Base-by-base conservation (phyloP, 2,797 vertebrate genomes). In the Malurus splendens region DNA sequence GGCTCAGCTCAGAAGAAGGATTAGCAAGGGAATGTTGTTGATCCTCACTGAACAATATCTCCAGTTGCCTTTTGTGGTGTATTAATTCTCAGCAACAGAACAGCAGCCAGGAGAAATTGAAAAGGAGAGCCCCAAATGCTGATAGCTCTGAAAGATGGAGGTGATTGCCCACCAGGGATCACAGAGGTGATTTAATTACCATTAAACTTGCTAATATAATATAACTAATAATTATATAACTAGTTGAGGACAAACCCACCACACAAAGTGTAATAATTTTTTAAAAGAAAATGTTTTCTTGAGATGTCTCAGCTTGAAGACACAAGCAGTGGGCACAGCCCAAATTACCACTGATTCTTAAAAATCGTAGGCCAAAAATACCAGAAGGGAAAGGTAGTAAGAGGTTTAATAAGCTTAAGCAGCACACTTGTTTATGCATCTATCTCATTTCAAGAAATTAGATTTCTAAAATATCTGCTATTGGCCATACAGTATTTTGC, bases 251-350 rank as follows among this genome's bases (percentile, higher is more conserved):
- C 7, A 67, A 64, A 28, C 6, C 12, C 6, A 12, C 9, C 45
- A 11, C 5, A 59, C 6, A 15, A 0, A 0, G 12, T 36, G n/a
- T 6, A 42, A 39, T 24, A 1, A 52, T 10, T 15, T 41, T 60
- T 4, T 9, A 0, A 18, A 51, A 54, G 44, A n/a, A 64, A 7
- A 22, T 14, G 18, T 7, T 48, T 86, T 52, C 33, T 45, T 64
- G 50, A 62, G 18, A 28, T 8, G 4, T 30, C 36, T 89, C 14
- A 20, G 24, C 38, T 70, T 74, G 39, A 82, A 71, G 82, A 42
- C 5, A 71, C 16, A 71, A 87, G 39, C 36, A 78, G 14, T 30
- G 18, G 30, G 64, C 18, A 70, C 25, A 57, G 27, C 27, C 6
- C 51, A 59, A 61, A 61, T 64, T 25, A 42, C 5, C 18, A 10